Base-by-base conservation (phyloP, 2,113 vertebrate species). In the Nasalis larvatus region DNA sequence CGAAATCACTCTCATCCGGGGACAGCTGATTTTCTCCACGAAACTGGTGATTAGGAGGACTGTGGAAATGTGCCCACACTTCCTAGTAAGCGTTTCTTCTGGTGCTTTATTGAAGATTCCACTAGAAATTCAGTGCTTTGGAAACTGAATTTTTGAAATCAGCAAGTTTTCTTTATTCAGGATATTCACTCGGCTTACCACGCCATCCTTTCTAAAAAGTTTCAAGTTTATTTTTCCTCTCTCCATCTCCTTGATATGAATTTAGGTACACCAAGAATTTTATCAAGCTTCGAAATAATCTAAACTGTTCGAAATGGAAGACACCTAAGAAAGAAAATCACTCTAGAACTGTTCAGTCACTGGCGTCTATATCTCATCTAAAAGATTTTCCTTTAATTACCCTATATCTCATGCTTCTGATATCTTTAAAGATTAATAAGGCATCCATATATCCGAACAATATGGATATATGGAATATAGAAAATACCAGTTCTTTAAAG, bases 61-160 rank as follows among this genome's bases (percentile, higher is more conserved):
- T 45, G 52, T 18, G 35, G 21, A 30, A 1, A 14, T 17, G 1
- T 27, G 37, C 16, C 4, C 12, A 32, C 1, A 1, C 35, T 23
- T 56, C 45, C 68, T 20, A 37, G 83, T 37, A 42, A 94, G 86
- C 25, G 0, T 8, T 8, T 16, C 54, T 52, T 40, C 56, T 56
- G n/a, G 6, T 4, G 17, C 68, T 42, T 23, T 69, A 4, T 42
- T 69, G 73, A 90, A 40, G 47, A 63, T 86, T 73, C 42, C n/a
- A 18, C 60, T 32, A 93, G 86, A 92, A 88, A 86, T 23, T 81
- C 47, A 17, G 80, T 17, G 56, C n/a, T 63, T 93, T 83, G 58
- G 58, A 91, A 63, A 76, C 1, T 16, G 12, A 76, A 82, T 18
- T 81, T 92, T 84, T 84, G 42, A 81, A 69, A 71, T 92, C n/a